Base-by-base conservation (phyloP, 2,113 vertebrate genomes). In the Neofelis nebulosa region DNA sequence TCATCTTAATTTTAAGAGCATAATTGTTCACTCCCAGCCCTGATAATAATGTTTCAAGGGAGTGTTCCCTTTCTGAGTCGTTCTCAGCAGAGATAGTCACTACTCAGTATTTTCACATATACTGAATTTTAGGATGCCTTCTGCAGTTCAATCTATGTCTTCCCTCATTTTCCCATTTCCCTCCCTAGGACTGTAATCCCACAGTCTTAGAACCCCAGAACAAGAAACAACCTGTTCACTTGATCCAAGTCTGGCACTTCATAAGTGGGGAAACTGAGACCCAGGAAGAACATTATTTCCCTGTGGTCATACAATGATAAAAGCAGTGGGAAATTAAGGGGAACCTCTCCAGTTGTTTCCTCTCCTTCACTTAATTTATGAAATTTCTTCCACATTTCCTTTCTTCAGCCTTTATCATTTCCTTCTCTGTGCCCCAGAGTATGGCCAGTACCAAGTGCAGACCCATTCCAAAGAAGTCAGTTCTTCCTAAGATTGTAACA, bases 271-370 rank as follows among this genome's bases (percentile, higher is more conserved):
- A 86, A 80, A 89, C 38, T 74, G 36, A 81, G 73, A 83, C 63
- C 48, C 31, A 78, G 65, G 87, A 36, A 85, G 85, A 87, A 96
- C 79, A 83, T 65, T 71, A 55, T 78, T 82, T 87, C 82, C 69
- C 83, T 63, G 18, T 15, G 7, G 23, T 57, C 33, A 96, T 52
- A 71, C 50, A 36, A 82, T 69, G 78, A 89, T 38, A 66, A 91
- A 95, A 71, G 14, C 21, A 82, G 25, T 48, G 8, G 29, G n/a
- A 84, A 66, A 21, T 83, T 55, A 91, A 78, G 27, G n/a, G 11
- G 27, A 91, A 73, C 14, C 29, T 45, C 33, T 66, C 27, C 48
- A 94, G 5, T n/a, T 91, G 2, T 69, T 87, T 91, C 10, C 55
- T 84, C 2, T 84, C n/a, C 27, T 50, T 94, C 48, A 33, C 41